These are phyloP conservation scores for Amphiprion ocellaris DNA, from an alignment of 2,113 vertebrate genomes.

Conservation along the genomic window DNA sequence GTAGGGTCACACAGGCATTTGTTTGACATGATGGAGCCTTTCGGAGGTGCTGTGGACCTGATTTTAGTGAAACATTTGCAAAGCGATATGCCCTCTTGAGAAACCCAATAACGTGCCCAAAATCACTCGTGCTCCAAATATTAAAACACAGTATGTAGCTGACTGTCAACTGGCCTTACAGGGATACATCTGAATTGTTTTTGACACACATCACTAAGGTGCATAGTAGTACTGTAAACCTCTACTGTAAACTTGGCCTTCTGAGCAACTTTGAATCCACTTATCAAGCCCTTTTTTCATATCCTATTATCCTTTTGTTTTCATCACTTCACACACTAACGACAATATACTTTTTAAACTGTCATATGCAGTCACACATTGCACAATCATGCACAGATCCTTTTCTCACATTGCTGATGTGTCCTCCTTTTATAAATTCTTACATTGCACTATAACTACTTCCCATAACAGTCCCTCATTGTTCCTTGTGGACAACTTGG, in stretches of 20 bases:
- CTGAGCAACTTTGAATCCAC: slow-evolving; percentile 49
- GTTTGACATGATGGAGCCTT: slow-evolving; percentile 12
- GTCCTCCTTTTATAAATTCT: slow-evolving; percentile 29
- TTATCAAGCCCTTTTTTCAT: slow-evolving; percentile 31
- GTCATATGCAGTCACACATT: slow-evolving; percentile 15
- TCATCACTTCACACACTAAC: slow-evolving; percentile 34
- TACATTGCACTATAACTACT: slow-evolving; percentile 34
- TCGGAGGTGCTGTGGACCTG: slow-evolving; percentile 12
- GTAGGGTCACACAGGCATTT: background rate
- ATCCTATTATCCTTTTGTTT: slow-evolving; percentile 35
- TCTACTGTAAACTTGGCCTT: slow-evolving; percentile 70
- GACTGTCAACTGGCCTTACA: slow-evolving; percentile 13
- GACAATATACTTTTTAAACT: background rate
- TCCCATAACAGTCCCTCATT: slow-evolving; percentile 21
- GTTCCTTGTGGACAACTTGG: slow-evolving; percentile 15
- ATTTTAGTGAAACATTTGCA: slow-evolving; percentile 16
- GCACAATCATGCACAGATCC: slow-evolving; percentile 13
- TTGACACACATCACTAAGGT: background rate
- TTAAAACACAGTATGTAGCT: slow-evolving; percentile 1
- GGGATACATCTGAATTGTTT: slow-evolving; percentile 1
- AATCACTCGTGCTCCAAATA: slow-evolving; percentile 26
- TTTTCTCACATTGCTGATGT: slow-evolving; percentile 30
- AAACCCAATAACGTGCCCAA: slow-evolving; percentile 12
- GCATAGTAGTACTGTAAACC: slow-evolving; percentile 65
- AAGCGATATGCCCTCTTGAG: background rate